Evolutionary conservation across 2,888 invertebrate species (phyloP).

Genomic region (Andrena minutula): DNA sequence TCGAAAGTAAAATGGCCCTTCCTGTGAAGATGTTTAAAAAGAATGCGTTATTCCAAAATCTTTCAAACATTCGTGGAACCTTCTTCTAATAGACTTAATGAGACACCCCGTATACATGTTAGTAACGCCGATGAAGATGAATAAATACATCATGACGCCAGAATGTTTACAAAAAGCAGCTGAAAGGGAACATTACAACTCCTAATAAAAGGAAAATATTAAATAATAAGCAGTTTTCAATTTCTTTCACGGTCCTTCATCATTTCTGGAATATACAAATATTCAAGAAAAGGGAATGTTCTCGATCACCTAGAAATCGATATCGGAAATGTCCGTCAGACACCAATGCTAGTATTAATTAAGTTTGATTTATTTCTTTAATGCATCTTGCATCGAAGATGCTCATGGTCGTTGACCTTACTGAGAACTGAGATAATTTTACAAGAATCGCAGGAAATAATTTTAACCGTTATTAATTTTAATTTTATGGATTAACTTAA

Average conservation of each 20-base stretch:
- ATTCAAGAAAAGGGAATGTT: background rate
- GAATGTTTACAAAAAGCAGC: background rate
- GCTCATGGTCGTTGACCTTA: too few species aligned
- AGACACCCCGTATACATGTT: background rate
- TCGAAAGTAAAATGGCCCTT: background rate
- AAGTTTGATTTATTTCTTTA: background rate
- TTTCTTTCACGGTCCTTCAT: background rate
- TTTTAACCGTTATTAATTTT: too few species aligned
- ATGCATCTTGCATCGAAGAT: background rate
- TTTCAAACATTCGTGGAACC: background rate
- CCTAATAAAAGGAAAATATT: slow-evolving; percentile 30
- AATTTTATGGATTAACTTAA: too few species aligned
- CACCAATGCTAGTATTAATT: background rate
- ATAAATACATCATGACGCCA: background rate
- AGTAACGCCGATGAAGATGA: background rate
- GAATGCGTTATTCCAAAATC: background rate
- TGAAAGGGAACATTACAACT: slow-evolving; percentile 29
- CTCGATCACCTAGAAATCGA: background rate
- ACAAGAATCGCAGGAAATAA: too few species aligned
- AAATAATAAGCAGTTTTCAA: background rate
- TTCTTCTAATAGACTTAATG: background rate
- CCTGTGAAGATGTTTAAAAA: background rate
- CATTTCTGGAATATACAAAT: background rate
- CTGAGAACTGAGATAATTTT: too few species aligned
- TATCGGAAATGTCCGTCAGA: background rate